Percentiles rank a stretch among this genome's conserved stretches.
phyloP scores from a whole-genome alignment of 2,113 vertebrate species.

The Rutilus rutilus region DNA sequence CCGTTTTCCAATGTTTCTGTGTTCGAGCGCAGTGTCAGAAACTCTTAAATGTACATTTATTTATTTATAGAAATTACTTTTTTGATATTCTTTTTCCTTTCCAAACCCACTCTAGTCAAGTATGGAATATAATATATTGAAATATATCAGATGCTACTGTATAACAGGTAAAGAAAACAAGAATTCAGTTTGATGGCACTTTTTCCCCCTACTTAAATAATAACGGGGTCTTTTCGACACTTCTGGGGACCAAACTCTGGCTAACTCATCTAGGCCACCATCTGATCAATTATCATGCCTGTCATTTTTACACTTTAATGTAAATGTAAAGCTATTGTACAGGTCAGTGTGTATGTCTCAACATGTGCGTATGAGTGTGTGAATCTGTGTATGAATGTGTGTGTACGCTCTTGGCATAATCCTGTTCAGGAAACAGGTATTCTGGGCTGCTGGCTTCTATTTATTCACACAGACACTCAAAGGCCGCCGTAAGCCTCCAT shows the following conservation, averaged over 20 bases:
- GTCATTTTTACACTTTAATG: background rate
- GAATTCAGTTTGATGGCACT: background rate
- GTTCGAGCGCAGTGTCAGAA: background rate
- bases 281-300: background rate
- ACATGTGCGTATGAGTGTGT: conserved; percentile 22
- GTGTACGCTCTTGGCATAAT: conserved; percentile 28
- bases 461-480: conserved; percentile 64
- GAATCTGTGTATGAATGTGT: conserved; percentile 28
- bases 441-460: conserved; percentile 67
- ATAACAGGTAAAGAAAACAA: background rate
- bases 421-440: conserved; percentile 62
- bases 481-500: conserved; percentile 76
- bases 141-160: background rate
- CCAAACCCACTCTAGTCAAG: background rate
- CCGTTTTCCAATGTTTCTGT: too few relatives aligned
- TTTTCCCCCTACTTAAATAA: background rate
- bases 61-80: background rate
- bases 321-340: conserved; percentile 12
- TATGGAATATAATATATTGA: background rate
- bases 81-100: background rate
- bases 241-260: background rate
- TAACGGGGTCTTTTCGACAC: background rate
- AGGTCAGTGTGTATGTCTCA: conserved; percentile 28
- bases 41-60: background rate
- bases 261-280: background rate